phyloP scores from a whole-genome alignment of 2,888 invertebrate species.

The Microplitis manilae region DNA sequence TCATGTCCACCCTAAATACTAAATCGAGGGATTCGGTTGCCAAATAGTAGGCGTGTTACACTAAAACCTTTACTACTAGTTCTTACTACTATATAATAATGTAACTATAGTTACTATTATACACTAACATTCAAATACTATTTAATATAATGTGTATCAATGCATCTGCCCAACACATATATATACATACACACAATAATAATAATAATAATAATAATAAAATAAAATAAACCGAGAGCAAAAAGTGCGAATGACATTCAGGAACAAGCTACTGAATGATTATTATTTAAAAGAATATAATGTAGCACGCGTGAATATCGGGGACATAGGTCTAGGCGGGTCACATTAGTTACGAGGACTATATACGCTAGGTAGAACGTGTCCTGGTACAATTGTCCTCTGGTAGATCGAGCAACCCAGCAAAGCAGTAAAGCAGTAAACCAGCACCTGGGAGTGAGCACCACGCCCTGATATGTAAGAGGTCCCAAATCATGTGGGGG shows the following conservation, averaged over 20 bases:
- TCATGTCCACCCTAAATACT: constrained; percentile 28
- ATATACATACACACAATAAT: not conserved
- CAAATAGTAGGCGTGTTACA: constrained; percentile 37
- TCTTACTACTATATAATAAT: constrained; percentile 18
- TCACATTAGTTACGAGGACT: constrained; percentile 46
- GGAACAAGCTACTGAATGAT: not conserved
- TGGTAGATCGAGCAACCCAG: constrained; percentile 28
- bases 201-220: not conserved
- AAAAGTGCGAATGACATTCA: not conserved
- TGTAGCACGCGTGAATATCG: constrained; percentile 59
- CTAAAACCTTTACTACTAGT: not conserved
- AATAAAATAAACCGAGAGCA: constrained; percentile 16
- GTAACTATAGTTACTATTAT: not conserved
- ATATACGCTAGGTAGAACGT: constrained; percentile 47
- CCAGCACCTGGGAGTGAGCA: constrained; percentile 68
- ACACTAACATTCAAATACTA: constrained; percentile 8
- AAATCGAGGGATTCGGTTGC: constrained; percentile 38
- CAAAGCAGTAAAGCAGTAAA: not conserved
- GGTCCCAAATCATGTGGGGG: constrained; percentile 46
- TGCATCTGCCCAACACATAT: constrained; percentile 35
- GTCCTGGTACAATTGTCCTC: constrained; percentile 44
- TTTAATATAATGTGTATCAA: constrained; percentile 39
- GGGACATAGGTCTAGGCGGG: constrained; percentile 66
- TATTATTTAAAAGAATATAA: not conserved
- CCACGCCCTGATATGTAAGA: constrained; percentile 66